phyloP scores from a whole-genome alignment of 2,113 vertebrate species.

The Motacilla alba region DNA sequence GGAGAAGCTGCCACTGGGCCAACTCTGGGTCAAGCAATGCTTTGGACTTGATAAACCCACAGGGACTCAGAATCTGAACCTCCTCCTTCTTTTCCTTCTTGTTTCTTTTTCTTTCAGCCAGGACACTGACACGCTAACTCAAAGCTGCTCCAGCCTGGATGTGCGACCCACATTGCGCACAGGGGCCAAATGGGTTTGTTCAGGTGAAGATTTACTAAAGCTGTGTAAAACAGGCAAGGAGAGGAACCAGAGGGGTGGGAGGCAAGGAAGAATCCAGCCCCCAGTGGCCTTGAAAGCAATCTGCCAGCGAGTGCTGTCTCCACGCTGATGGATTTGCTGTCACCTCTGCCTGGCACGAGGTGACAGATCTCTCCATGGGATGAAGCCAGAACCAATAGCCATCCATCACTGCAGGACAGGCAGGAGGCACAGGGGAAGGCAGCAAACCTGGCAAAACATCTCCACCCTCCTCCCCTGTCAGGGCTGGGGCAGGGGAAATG shows the following conservation, averaged over 20 bases:
- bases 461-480: background rate
- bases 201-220: background rate
- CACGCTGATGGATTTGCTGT: constrained; percentile 70
- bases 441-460: background rate
- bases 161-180: background rate
- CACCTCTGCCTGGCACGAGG: constrained; percentile 53
- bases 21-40: background rate
- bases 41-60: background rate
- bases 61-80: background rate
- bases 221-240: background rate
- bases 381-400: constrained; percentile 65
- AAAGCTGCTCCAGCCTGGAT: background rate
- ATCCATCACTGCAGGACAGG: constrained; percentile 54
- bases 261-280: constrained; percentile 7
- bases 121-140: background rate
- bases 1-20: background rate
- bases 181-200: background rate
- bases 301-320: constrained; percentile 52
- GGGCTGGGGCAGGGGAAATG: background rate
- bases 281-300: constrained; percentile 59
- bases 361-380: constrained; percentile 61
- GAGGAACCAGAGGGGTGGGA: background rate
- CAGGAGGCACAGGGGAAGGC: background rate
- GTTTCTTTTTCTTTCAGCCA: background rate
- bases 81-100: background rate